These are phyloP conservation scores for Malacoctenus gilli DNA, from an alignment of 2,797 vertebrate genomes.

Conservation along the genomic window DNA sequence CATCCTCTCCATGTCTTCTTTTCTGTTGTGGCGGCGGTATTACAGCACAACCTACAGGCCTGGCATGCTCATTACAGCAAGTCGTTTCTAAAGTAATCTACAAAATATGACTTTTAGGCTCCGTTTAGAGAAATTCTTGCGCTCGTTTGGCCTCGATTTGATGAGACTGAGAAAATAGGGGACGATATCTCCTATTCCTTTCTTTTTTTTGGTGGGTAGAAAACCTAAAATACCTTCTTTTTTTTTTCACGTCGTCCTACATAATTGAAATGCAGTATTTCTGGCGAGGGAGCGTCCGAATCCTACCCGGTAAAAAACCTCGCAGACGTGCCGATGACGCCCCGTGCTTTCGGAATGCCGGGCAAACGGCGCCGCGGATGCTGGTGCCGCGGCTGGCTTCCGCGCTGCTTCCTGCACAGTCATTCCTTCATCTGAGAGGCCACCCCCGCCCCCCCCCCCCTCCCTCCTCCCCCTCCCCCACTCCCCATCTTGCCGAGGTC, in stretches of 20 bases:
- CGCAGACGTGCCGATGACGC: slow-evolving; percentile 63
- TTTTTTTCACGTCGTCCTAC: slow-evolving; percentile 27
- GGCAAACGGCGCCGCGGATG: slow-evolving; percentile 4
- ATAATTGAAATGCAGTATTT: slow-evolving; percentile 64
- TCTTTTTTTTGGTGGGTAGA: too few species aligned
- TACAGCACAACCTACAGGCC: too few species aligned
- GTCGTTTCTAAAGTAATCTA: too few species aligned
- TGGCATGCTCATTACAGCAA: too few species aligned
- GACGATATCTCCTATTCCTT: too few species aligned
- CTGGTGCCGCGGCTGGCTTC: slow-evolving; percentile 40
- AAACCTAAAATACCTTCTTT: slow-evolving; percentile 4
- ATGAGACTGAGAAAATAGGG: too few species aligned
- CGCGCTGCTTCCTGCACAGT: slow-evolving; percentile 32
- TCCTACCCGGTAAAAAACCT: slow-evolving; percentile 48
- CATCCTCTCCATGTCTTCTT: too few species aligned
- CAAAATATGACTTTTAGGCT: too few species aligned
- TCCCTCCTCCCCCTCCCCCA: too few species aligned
- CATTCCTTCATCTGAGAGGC: slow-evolving; percentile 50
- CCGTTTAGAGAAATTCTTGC: too few species aligned
- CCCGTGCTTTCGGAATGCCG: slow-evolving; percentile 2
- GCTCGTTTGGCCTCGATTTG: too few species aligned
- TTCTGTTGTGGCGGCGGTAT: too few species aligned
- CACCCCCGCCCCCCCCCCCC: neutral
- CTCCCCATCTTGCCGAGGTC: slow-evolving; percentile 24
- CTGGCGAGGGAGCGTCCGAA: slow-evolving; percentile 41